Evolutionary conservation across 2,888 invertebrate genomes (phyloP).

Genomic region (Dryobota labecula): DNA sequence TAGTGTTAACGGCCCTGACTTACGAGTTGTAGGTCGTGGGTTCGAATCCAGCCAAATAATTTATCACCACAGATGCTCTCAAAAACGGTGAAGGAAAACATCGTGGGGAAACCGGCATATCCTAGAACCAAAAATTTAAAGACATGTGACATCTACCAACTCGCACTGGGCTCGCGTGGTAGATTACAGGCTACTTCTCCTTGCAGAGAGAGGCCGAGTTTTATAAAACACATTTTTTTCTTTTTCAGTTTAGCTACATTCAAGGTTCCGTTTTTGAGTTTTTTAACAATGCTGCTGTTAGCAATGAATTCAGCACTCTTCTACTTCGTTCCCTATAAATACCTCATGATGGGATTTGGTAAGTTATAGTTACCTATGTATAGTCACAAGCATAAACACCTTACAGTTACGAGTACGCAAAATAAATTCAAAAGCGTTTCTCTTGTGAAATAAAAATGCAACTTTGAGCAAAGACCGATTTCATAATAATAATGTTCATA

Average conservation of each 20-base stretch:
- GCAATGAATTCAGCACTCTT: conserved; percentile 72
- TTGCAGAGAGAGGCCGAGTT: background rate
- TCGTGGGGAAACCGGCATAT: too few species aligned
- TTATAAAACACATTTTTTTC: background rate
- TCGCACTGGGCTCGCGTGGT: too few species aligned
- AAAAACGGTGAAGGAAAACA: too few species aligned
- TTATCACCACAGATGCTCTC: too few species aligned
- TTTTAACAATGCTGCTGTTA: conserved; percentile 78
- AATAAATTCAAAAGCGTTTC: background rate
- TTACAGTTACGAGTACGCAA: background rate
- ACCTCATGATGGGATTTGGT: conserved; percentile 84
- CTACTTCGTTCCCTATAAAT: conserved; percentile 81
- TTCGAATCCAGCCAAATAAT: too few species aligned
- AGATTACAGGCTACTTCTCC: too few species aligned
- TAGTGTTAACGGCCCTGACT: too few species aligned
- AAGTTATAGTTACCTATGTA: conserved; percentile 58
- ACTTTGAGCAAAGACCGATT: background rate
- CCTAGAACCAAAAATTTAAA: too few species aligned
- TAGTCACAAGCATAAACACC: background rate
- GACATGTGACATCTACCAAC: too few species aligned
- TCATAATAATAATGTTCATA: too few species aligned
- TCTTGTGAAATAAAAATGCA: background rate
- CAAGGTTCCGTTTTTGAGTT: conserved; percentile 84
- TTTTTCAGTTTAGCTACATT: conserved; percentile 83
- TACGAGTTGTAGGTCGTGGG: too few species aligned